Evolutionary conservation across 2,888 invertebrate genomes (phyloP).

Genomic region (Drosophila colorata): DNA sequence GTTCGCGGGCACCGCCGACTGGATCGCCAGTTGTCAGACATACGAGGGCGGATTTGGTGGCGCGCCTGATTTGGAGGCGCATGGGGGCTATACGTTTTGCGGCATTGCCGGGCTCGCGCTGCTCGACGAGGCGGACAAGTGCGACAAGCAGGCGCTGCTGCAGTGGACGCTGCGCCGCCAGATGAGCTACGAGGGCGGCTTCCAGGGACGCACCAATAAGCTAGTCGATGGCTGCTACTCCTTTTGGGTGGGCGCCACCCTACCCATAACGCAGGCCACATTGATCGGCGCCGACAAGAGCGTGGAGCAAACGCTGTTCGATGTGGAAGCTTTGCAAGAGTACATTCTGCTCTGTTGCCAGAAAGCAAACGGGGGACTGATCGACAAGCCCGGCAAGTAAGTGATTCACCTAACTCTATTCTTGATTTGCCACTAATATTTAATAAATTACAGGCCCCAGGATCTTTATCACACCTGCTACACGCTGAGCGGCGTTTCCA

Average conservation of each 20-base stretch:
- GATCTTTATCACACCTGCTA: conserved; percentile 99
- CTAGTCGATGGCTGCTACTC: conserved; percentile 99
- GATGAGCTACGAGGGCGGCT: conserved; percentile 98
- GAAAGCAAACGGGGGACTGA: conserved; percentile 92
- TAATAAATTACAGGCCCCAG: conserved; percentile 87
- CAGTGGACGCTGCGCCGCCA: conserved; percentile 96
- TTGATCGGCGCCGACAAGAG: conserved; percentile 84
- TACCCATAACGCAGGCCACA: conserved; percentile 93
- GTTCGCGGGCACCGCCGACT: conserved; percentile 94
- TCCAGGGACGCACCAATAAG: conserved; percentile 99
- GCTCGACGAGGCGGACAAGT: conserved; percentile 86
- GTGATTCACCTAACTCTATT: conserved; percentile 72
- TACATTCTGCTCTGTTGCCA: conserved; percentile 98
- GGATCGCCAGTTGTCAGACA: conserved; percentile 98
- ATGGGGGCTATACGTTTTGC: conserved; percentile 99
- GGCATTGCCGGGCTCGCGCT: conserved; percentile 95
- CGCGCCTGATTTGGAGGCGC: conserved; percentile 97
- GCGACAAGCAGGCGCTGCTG: conserved; percentile 87
- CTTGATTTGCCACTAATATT: not conserved
- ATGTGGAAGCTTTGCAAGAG: conserved; percentile 95
- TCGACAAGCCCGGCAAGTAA: conserved; percentile 98
- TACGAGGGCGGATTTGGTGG: conserved; percentile 99
- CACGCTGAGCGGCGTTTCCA: conserved; percentile 95
- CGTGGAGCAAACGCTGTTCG: conserved; percentile 87
- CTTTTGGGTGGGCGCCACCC: conserved; percentile 98